Conservation (phyloP, 1,140 invertebrate genomes). For the Branchinecta lynchi region DNA sequence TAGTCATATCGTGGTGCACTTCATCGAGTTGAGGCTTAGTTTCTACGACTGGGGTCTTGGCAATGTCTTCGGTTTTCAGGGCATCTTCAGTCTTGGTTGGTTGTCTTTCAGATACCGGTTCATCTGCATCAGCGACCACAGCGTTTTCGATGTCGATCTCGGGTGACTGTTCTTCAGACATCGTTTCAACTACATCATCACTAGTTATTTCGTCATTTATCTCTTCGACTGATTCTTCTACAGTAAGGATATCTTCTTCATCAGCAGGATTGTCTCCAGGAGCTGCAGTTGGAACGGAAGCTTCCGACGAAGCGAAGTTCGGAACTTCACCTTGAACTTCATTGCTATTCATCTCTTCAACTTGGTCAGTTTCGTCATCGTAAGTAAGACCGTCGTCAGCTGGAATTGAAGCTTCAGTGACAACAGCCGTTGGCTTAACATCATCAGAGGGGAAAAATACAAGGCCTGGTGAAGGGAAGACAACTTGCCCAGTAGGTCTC, state of each 20-base stretch:
- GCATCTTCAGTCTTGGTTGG: too few species aligned
- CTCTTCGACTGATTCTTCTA: too few species aligned
- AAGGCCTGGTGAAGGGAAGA: conserved; percentile 2
- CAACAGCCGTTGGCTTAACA: background rate
- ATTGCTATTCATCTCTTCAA: background rate
- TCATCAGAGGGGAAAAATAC: background rate
- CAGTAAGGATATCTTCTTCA: too few species aligned
- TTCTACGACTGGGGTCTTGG: conserved; percentile 16
- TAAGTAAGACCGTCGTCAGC: background rate
- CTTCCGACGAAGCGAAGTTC: background rate
- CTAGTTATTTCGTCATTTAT: too few species aligned
- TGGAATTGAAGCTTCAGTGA: too few species aligned
- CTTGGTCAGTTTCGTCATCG: background rate
- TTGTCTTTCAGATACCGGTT: too few species aligned
- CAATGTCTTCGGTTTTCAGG: background rate
- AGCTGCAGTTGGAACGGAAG: background rate
- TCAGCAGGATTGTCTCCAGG: background rate
- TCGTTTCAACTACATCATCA: too few species aligned
- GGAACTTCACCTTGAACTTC: conserved; percentile 13
- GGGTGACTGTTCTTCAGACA: too few species aligned
- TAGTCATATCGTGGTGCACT: background rate
- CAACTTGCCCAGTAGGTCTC: conserved; percentile 10
- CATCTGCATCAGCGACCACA: too few species aligned
- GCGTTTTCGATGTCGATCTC: too few species aligned
- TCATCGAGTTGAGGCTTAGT: background rate